Evolutionary conservation across 2,888 invertebrate genomes (phyloP).

Genomic region (Aspidapion aeneum): DNA sequence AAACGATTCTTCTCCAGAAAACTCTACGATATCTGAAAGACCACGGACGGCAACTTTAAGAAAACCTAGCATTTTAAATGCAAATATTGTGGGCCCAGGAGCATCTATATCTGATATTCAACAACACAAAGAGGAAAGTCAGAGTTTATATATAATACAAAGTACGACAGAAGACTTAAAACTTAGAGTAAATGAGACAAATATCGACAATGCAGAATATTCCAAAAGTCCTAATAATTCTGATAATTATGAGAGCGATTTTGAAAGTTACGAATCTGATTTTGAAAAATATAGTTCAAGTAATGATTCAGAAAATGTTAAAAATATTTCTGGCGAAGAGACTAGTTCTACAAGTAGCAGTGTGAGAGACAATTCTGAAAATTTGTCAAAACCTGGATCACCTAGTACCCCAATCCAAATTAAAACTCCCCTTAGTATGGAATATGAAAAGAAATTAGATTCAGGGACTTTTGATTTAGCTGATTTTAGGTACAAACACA

Average conservation of each 20-base stretch:
- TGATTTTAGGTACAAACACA: conserved; percentile 41
- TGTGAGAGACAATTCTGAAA: conserved; percentile 14
- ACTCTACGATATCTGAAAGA: conserved; percentile 36
- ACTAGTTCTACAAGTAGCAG: conserved; percentile 30
- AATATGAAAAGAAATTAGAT: conserved; percentile 55
- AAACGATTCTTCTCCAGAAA: conserved; percentile 27
- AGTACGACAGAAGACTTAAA: conserved; percentile 4
- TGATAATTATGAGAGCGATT: conserved; percentile 53
- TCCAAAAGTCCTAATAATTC: conserved; percentile 12
- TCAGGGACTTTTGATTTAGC: conserved; percentile 57
- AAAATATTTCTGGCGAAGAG: conserved; percentile 26
- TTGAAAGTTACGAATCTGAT: conserved; percentile 57
- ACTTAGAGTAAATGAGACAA: conserved; percentile 10
- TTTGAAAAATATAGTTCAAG: conserved; percentile 49
- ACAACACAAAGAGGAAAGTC: neutral
- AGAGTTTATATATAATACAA: neutral
- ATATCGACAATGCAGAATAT: conserved; percentile 6
- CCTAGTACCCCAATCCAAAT: conserved; percentile 18
- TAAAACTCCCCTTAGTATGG: conserved; percentile 38
- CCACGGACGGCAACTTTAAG: conserved; percentile 46
- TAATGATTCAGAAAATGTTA: conserved; percentile 20
- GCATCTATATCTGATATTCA: conserved; percentile 25
- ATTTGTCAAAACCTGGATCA: conserved; percentile 8
- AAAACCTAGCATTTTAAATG: conserved; percentile 42
- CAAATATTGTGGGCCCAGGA: conserved; percentile 42